Evolutionary conservation across 2,888 invertebrate species (phyloP).

Genomic region (Perithous albicinctus): DNA sequence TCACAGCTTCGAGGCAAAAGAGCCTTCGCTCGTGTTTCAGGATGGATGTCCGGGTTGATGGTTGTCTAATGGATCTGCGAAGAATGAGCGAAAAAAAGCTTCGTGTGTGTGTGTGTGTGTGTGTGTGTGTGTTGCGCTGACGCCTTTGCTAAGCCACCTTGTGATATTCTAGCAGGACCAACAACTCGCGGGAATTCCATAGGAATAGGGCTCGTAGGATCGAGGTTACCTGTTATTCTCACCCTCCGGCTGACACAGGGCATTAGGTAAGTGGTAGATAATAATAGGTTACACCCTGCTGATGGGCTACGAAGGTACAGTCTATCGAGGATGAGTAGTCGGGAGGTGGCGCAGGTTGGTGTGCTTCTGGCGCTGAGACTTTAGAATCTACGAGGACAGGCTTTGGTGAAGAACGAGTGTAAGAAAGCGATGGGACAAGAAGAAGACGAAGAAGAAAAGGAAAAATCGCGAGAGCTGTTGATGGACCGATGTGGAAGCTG

Average conservation of each 20-base stretch:
- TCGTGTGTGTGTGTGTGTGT: not conserved
- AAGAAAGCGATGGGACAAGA: slow-evolving; percentile 55
- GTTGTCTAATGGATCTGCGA: slow-evolving; percentile 31
- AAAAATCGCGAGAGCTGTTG: slow-evolving; percentile 48
- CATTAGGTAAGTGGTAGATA: slow-evolving; percentile 84
- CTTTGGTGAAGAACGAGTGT: slow-evolving; percentile 53
- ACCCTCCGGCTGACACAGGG: slow-evolving; percentile 81
- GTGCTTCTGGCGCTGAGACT: slow-evolving; percentile 31
- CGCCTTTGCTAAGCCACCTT: slow-evolving; percentile 40
- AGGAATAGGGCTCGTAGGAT: slow-evolving; percentile 61
- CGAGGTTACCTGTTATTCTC: slow-evolving; percentile 76
- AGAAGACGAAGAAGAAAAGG: slow-evolving; percentile 8
- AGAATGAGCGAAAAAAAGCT: slow-evolving; percentile 16
- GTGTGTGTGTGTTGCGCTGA: slow-evolving; percentile 11
- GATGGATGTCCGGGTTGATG: slow-evolving; percentile 25
- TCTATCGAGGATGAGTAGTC: slow-evolving; percentile 70
- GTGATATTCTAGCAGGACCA: slow-evolving; percentile 54
- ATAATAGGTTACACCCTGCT: slow-evolving; percentile 84
- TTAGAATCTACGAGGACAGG: slow-evolving; percentile 46
- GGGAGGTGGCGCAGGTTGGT: slow-evolving; percentile 35
- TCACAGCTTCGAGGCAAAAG: slow-evolving; percentile 2
- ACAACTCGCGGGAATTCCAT: slow-evolving; percentile 71
- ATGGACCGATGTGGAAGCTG: slow-evolving; percentile 50
- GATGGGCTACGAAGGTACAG: slow-evolving; percentile 80
- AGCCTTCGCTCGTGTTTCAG: not conserved